Base-by-base conservation (phyloP, 1,140 invertebrate genomes). In the Chelonus insularis region DNA sequence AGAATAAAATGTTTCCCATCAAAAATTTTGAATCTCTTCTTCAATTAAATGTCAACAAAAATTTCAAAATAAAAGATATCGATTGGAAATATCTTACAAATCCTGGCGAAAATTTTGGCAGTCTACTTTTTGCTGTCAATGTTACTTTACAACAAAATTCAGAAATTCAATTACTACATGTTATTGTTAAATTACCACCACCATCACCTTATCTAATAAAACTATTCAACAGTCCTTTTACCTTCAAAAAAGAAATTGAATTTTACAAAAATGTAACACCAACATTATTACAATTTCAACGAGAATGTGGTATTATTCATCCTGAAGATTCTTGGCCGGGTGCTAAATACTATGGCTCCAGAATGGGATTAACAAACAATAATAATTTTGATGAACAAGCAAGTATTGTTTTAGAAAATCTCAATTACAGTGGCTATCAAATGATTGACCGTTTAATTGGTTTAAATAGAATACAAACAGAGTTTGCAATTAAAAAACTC, bases 41-140 rank as follows among this genome's bases (percentile, higher is more conserved):
- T 0, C 55, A 61, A 12, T 63, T 78, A 36, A 68, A 50, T 1
- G 18, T 79, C 6, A 72, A 69, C 2, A 29, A 57, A 0, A 9
- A 69, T 1, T 29, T 73, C 4, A 65, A 69, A 34, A 67, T 80
- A 20, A 25, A 75, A 11, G 48, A 69, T 0, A 32, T 69, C 1
- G 60, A 71, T 58, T 80, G 77, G 78, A 79, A 72, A 21, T 69
- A 75, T 12, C 32, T 87, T 11, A 86, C 84, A 4, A 80, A 83
- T 50, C 82, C 84, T 0, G 86, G 86, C 1, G 86, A 87, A 50
- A 87, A 87, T 68, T 87, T 85, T 66, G 85, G 84, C 4, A 86
- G 86, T 71, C 21, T 83, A 2, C 86, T 87, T 69, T 57, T 86
- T 11, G 74, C 77, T 0, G 69, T 87, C 3, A 70, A 76, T 25